Percentiles rank a stretch among this genome's conserved stretches.
phyloP scores from a whole-genome alignment of 2,113 vertebrate genomes.

The Festucalex cinctus region DNA sequence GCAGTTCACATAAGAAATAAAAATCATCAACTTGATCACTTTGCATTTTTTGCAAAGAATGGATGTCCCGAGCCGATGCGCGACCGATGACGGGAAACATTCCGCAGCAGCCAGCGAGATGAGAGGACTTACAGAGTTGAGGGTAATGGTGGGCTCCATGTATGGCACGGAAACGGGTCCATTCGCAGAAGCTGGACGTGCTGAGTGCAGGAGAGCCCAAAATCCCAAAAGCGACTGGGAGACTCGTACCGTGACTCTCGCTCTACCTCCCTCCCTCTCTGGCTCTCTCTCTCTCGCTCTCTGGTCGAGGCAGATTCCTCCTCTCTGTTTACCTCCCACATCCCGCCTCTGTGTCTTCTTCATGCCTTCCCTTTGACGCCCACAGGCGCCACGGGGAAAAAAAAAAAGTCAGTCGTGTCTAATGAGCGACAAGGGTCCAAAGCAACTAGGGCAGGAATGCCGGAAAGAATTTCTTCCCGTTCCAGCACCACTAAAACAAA shows the following conservation, averaged over 20 bases:
- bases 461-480: constrained; percentile 2
- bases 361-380: constrained; percentile 59
- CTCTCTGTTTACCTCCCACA: constrained; percentile 53
- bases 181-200: constrained; percentile 53
- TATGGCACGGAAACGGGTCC: constrained; percentile 64
- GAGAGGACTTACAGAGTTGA: constrained; percentile 71
- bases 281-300: constrained; percentile 7
- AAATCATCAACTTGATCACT: neutral
- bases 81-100: neutral
- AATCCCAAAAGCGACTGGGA: constrained; percentile 65
- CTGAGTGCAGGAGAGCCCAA: constrained; percentile 9
- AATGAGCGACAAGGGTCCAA: constrained; percentile 51
- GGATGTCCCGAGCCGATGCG: neutral
- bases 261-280: constrained; percentile 28
- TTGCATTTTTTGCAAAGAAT: neutral
- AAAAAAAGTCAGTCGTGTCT: neutral
- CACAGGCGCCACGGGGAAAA: constrained; percentile 33
- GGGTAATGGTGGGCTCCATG: constrained; percentile 86
- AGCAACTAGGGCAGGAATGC: constrained; percentile 38
- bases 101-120: neutral
- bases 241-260: constrained; percentile 33
- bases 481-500: too few relatives aligned
- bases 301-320: constrained; percentile 47
- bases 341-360: constrained; percentile 52
- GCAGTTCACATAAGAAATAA: neutral